Evolutionary conservation across 2,888 invertebrate species (phyloP), one percentile per base, ranked within the genome.

Genomic region (Polietes domitor): DNA sequence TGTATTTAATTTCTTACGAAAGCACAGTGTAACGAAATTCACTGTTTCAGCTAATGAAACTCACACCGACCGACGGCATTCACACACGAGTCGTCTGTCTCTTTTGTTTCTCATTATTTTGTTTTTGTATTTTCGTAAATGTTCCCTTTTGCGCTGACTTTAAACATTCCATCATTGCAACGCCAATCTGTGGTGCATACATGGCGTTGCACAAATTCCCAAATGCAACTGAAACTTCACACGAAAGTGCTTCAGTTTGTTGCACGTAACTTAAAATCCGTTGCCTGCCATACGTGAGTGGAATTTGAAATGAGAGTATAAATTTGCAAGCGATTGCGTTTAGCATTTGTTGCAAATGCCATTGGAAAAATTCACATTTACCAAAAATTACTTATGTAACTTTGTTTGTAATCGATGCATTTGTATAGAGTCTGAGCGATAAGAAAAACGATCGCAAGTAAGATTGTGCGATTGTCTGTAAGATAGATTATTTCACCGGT

Each of bases 211-310:
- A 58, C 73, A 37, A 58, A 58, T 58, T 15, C 5, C 58, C 74
- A 77, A 58, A 76, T 72, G 58, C 47, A 53, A 28, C 72, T 43
- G 37, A 37, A 63, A 65, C 43, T 37, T 37, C 55, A 72, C 58
- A 75, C 77, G 70, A 77, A 63, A 77, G 19, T 61, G 41, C 12
- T 78, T 61, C 68, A 68, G 77, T 41, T 80, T 43, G 24, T 1
- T 0, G 43, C 68, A 68, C 43, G 43, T 43, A 68, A 68, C 24
- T 15, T 15, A 17, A 68, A 68, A 68, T 43, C 68, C 43, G 68
- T 63, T 73, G 73, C 10, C 70, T n/a, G 41, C n/a, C 80, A 72
- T 58, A 65, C 80, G 75, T 78, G 80, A 75, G 65, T 75, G 75
- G 83, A 26, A 80, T 78, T 81, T 43, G 21, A 81, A 80, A 77